A percentile compares a stretch with the other conserved stretches of the same genome.
phyloP scores from a whole-genome alignment of 2,113 vertebrate species.

The Puffinus mauretanicus region DNA sequence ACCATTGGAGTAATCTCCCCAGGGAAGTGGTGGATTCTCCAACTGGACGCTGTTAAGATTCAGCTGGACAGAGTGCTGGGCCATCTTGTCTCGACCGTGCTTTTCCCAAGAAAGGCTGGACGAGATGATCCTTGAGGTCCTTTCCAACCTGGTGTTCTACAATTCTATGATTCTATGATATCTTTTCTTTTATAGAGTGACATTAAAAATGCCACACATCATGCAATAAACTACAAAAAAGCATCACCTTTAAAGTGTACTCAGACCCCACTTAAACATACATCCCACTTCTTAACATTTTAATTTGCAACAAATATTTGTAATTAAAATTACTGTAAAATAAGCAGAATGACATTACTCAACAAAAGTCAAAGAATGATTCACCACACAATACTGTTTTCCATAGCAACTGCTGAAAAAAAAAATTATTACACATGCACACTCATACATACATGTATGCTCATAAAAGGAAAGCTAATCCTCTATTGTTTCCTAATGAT shows the following conservation, averaged over 20 bases:
- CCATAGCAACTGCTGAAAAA: conserved; percentile 29
- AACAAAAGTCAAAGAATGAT: conserved; percentile 16
- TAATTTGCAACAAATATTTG: not conserved
- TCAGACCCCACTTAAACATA: not conserved
- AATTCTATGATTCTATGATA: not conserved
- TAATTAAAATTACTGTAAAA: conserved; percentile 15
- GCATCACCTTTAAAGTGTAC: not conserved
- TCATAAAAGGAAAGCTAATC: not conserved
- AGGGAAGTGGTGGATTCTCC: not conserved
- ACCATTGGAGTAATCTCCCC: not conserved
- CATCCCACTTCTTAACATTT: not conserved
- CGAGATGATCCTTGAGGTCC: not conserved
- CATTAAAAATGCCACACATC: not conserved
- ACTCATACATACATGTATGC: not conserved
- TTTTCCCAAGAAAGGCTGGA: not conserved
- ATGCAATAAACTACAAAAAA: not conserved
- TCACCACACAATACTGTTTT: not conserved
- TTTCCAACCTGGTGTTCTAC: not conserved
- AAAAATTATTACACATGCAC: not conserved
- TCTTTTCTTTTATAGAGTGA: not conserved
- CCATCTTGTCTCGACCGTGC: not conserved
- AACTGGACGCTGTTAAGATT: not conserved
- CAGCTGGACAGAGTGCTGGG: not conserved
- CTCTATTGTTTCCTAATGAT: not conserved
- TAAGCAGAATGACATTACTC: not conserved